Conservation (phyloP, 1,140 invertebrate genomes). For the Micrasema minimum region DNA sequence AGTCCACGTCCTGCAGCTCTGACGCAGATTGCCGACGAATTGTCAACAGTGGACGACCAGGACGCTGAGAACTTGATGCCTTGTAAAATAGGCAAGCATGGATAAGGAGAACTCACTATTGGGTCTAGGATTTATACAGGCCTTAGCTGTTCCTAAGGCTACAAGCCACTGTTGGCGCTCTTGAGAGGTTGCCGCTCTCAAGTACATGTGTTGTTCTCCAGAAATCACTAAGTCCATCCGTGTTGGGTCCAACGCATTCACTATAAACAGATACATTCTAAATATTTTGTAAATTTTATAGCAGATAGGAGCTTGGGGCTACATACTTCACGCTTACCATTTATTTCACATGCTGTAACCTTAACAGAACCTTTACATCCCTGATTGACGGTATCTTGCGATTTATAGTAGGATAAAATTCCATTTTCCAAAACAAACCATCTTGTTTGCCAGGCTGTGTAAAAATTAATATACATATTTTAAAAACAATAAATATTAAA, state of each 20-base stretch:
- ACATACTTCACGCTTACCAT: constrained; percentile 66
- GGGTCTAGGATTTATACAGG: constrained; percentile 67
- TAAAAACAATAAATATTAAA: background rate
- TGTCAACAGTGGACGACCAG: too few species aligned
- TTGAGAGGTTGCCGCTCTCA: constrained; percentile 78
- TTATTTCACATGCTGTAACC: constrained; percentile 85
- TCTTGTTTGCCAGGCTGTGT: constrained; percentile 84
- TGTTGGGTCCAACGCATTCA: constrained; percentile 76
- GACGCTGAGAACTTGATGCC: too few species aligned
- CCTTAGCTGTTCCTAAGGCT: constrained; percentile 83
- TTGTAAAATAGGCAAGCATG: too few species aligned
- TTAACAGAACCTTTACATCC: constrained; percentile 87
- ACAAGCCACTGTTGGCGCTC: constrained; percentile 85
- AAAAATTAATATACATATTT: constrained; percentile 29
- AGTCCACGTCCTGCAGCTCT: too few species aligned
- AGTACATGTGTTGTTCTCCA: constrained; percentile 84
- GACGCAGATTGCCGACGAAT: too few species aligned
- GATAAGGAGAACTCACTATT: constrained; percentile 42
- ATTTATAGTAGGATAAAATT: constrained; percentile 84
- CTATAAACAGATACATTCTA: constrained; percentile 59
- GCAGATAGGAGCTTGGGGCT: background rate
- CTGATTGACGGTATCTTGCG: constrained; percentile 83
- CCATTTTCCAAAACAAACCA: constrained; percentile 88
- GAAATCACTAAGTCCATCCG: constrained; percentile 83
- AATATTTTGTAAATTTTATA: background rate